Evolutionary conservation across 2,888 invertebrate genomes (phyloP).

Genomic region (Leuctra nigra): DNA sequence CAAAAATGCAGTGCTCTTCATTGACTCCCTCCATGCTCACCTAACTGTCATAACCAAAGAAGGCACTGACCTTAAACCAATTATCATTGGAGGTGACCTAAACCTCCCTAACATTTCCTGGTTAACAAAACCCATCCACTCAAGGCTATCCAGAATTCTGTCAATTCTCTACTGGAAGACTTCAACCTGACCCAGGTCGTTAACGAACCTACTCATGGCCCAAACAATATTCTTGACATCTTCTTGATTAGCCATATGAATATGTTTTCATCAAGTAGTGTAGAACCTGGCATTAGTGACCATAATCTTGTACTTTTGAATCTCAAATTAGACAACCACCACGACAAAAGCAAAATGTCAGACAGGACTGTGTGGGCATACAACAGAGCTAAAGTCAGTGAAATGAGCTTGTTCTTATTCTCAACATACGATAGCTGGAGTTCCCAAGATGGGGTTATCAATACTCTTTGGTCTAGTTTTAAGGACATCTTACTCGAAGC

Average conservation of each 20-base stretch:
- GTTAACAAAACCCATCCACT: background rate
- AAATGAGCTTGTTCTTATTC: no score
- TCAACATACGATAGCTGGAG: background rate
- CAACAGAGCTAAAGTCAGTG: no score
- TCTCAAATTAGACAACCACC: background rate
- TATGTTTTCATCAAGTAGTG: background rate
- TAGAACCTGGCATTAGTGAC: background rate
- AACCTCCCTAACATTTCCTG: background rate
- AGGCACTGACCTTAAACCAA: background rate
- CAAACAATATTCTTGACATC: slow-evolving; percentile 3
- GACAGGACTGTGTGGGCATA: background rate
- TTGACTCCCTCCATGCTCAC: background rate
- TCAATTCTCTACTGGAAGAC: background rate
- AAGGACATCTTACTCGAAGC: background rate
- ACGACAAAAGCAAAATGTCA: background rate
- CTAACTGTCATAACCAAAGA: background rate
- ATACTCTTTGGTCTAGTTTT: background rate
- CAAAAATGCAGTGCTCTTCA: background rate
- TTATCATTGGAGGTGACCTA: background rate
- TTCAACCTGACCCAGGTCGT: background rate
- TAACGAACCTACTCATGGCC: background rate
- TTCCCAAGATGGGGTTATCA: background rate
- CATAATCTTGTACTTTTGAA: background rate
- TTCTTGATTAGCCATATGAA: background rate
- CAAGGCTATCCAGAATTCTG: background rate